Percentiles rank a stretch among this genome's conserved stretches.
Evolutionary conservation across 1,140 invertebrate species (phyloP).

Genomic region (Caerostris darwini): DNA sequence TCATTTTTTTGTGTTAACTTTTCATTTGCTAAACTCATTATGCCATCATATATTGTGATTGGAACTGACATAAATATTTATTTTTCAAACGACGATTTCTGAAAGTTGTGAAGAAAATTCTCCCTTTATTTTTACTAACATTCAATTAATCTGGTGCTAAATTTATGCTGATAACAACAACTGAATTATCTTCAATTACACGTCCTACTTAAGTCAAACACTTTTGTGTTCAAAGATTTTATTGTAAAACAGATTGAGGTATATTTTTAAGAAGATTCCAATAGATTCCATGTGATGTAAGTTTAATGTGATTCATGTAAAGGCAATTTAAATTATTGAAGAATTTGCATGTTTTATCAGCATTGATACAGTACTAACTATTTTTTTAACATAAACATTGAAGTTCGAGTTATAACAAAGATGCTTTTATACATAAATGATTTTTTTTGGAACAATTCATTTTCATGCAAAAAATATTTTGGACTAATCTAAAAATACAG

Average conservation of each 20-base stretch:
- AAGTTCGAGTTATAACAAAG: neutral
- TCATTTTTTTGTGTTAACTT: constrained; percentile 45
- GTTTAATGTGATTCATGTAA: constrained; percentile 25
- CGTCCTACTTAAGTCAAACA: constrained; percentile 23
- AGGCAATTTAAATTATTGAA: constrained; percentile 27
- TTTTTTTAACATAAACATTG: constrained; percentile 34
- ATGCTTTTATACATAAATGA: neutral
- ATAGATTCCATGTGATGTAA: constrained; percentile 39
- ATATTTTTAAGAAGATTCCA: constrained; percentile 4
- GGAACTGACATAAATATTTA: constrained; percentile 58
- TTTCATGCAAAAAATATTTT: constrained; percentile 3
- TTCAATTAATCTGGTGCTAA: constrained; percentile 57
- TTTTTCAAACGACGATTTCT: constrained; percentile 51
- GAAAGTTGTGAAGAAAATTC: constrained; percentile 36
- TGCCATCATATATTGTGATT: constrained; percentile 44
- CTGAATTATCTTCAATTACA: constrained; percentile 15
- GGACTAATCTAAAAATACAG: neutral
- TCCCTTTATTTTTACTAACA: constrained; percentile 6
- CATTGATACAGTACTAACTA: constrained; percentile 44
- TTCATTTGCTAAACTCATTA: constrained; percentile 59
- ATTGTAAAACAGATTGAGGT: neutral
- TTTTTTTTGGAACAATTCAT: constrained; percentile 22
- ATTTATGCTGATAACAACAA: constrained; percentile 53
- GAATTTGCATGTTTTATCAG: constrained; percentile 25
- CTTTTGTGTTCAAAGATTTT: neutral